A percentile compares a stretch with the other conserved stretches of the same genome.
Evolutionary conservation across 2,888 invertebrate species (phyloP).

Genomic region (Drosophila demipolita): DNA sequence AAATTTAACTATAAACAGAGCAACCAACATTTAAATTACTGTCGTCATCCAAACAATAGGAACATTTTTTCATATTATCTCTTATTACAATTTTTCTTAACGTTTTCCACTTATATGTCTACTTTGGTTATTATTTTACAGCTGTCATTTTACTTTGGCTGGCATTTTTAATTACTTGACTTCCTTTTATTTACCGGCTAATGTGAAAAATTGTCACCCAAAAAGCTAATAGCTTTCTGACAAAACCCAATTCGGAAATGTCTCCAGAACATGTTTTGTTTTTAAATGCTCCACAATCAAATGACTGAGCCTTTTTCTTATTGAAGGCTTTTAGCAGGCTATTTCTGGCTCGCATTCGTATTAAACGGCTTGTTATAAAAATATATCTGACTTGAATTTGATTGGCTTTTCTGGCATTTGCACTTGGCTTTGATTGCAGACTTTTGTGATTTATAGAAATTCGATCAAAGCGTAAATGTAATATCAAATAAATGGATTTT

Average conservation of each 20-base stretch:
- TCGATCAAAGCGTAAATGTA: neutral
- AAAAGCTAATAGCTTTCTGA: conserved; percentile 45
- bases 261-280: neutral
- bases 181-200: conserved; percentile 30
- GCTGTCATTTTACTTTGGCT: conserved; percentile 45
- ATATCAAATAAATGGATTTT: neutral
- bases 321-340: conserved; percentile 10
- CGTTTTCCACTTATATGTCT: neutral
- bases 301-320: conserved; percentile 32
- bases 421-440: conserved; percentile 31
- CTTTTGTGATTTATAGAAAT: conserved; percentile 6
- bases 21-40: neutral
- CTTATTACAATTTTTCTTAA: conserved; percentile 8
- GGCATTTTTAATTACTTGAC: conserved; percentile 55
- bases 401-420: conserved; percentile 30
- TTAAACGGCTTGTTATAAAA: conserved; percentile 54
- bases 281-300: conserved; percentile 1
- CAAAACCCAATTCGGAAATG: conserved; percentile 23
- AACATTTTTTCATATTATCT: conserved; percentile 2
- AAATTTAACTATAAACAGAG: neutral
- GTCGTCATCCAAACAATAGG: neutral
- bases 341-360: conserved; percentile 40
- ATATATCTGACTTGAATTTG: conserved; percentile 48
- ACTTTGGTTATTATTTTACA: conserved; percentile 39
- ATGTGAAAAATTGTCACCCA: conserved; percentile 37